phyloP scores from a whole-genome alignment of 2,797 vertebrate species.

The Babyrousa celebensis region DNA sequence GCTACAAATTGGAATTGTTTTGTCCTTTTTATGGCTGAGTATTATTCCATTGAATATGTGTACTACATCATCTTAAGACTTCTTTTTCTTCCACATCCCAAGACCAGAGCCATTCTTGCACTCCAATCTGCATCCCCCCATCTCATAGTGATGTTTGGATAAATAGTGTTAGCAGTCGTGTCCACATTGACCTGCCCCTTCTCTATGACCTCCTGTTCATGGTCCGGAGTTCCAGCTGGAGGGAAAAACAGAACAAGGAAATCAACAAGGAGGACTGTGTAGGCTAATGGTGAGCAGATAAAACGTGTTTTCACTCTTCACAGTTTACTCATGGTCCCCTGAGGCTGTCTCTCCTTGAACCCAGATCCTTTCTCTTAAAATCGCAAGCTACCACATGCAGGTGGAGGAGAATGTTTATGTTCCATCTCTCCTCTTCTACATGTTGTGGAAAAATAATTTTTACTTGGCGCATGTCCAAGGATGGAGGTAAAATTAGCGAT shows the following conservation, averaged over 20 bases:
- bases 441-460: background rate
- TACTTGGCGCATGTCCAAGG: background rate
- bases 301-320: background rate
- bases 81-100: background rate
- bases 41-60: too few relatives aligned
- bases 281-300: background rate
- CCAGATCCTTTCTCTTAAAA: constrained; percentile 1
- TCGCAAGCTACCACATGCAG: background rate
- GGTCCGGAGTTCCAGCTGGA: background rate
- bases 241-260: background rate
- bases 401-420: background rate
- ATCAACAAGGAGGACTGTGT: background rate
- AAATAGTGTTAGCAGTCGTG: background rate
- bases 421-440: background rate
- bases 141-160: background rate
- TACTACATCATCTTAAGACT: background rate
- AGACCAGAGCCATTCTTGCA: background rate
- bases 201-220: background rate
- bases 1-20: too few relatives aligned
- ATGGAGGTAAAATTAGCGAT: background rate
- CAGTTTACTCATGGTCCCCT: background rate
- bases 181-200: background rate
- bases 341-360: background rate
- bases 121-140: accelerated
- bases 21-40: too few relatives aligned